Base-by-base conservation (phyloP, 1,140 invertebrate species). In the Hetaerina americana region DNA sequence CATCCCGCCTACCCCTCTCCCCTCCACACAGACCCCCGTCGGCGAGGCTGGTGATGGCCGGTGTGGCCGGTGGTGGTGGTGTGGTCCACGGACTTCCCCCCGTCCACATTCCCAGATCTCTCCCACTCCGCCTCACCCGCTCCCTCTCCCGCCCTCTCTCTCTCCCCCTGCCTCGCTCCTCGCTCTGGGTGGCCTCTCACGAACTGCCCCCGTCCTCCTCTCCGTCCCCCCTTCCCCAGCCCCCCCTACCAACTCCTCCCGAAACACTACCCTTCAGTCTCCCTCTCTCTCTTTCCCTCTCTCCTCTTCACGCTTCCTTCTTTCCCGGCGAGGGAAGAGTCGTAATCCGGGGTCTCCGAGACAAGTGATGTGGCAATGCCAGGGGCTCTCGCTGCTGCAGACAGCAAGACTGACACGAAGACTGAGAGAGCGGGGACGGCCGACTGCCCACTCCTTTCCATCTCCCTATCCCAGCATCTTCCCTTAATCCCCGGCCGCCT, bases 401-500 rank as follows among this genome's bases (percentile, higher is more conserved):
- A 57, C 40, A 57, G 40, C 40, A 57, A n/a, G n/a, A 57, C 40
- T 57, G 40, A 57, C 40, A n/a, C 40, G 40, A 57, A 57, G 40
- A 57, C 40, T 57, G 40, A 57, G 40, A n/a, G 40, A n/a, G 40
- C 40, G n/a, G n/a, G n/a, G n/a, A n/a, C n/a, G n/a, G n/a, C n/a
- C n/a, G 22, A 10, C 40, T 57, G 15, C 40, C 22, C 40, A 12
- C 40, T 57, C 40, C 22, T n/a, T n/a, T 12, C 40, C 22, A 57
- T 57, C 40, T 57, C 22, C 73, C 69, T 57, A 12, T 57, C 22
- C 73, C 69, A 72, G 68, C 73, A 74, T 69, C 70, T 73, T 76
- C 71, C 75, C 76, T 70, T 78, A 78, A 78, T 78, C 76, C 76
- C 77, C 73, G 72, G 73, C 74, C 75, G 72, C 74, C 76, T 74